Evolutionary conservation across 2,888 invertebrate species (phyloP).

Genomic region (Troides oblongomaculatus): DNA sequence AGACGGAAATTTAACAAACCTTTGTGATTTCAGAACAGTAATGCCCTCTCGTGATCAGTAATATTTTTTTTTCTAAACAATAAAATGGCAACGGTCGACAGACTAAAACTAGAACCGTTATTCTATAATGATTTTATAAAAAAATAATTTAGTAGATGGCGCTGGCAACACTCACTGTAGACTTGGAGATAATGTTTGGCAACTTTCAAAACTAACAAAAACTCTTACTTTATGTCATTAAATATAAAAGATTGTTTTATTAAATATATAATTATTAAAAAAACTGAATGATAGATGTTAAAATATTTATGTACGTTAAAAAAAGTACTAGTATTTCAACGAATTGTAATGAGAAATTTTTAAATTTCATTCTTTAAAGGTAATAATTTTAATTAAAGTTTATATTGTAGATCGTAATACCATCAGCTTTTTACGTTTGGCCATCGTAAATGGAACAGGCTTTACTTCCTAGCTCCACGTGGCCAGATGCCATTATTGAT

Average conservation of each 20-base stretch:
- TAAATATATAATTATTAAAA: no score
- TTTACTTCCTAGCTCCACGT: slow-evolving; percentile 73
- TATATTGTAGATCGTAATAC: slow-evolving; percentile 48
- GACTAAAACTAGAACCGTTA: neutral
- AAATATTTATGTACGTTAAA: no score
- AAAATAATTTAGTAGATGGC: slow-evolving; percentile 3
- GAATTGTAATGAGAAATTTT: no score
- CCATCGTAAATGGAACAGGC: slow-evolving; percentile 69
- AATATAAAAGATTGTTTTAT: no score
- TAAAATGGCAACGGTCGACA: neutral
- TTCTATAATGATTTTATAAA: neutral
- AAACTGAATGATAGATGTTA: no score
- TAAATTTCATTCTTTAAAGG: no score
- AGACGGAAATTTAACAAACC: neutral
- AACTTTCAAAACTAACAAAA: no score
- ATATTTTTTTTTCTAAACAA: neutral
- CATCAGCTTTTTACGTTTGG: slow-evolving; percentile 55
- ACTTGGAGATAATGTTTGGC: no score
- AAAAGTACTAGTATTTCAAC: no score
- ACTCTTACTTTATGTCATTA: no score
- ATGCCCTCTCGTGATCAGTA: neutral
- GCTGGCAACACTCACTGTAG: neutral
- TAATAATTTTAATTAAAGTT: slow-evolving; percentile 48
- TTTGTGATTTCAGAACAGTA: neutral
- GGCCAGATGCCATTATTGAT: slow-evolving; percentile 78